Base-by-base conservation (phyloP, 2,888 invertebrate species). In the Gastrophysa polygoni region DNA sequence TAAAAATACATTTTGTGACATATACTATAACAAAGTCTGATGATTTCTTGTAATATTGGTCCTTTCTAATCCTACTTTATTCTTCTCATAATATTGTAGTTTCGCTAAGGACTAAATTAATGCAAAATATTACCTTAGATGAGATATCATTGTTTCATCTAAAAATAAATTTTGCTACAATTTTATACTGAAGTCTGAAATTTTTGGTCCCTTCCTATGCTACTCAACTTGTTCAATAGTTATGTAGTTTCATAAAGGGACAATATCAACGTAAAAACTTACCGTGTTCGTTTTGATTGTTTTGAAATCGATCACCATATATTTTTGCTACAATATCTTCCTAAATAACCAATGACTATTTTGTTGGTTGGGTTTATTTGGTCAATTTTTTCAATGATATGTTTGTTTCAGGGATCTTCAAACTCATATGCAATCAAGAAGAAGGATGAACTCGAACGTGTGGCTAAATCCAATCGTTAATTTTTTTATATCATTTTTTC, bases 391-490 rank as follows among this genome's bases (percentile, higher is more conserved):
- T 54, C 7, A 18, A 57, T 21, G 57, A 52, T 52, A 29, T 34
- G 6, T 79, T 65, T 58, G 20, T 69, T 70, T 10, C 64, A 91
- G 91, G 99, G 99, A 71, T 99, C 98, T 68, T 98, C 98, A 68
- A 99, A 99, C 87, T 98, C 98, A 38, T 98, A 99, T 80, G 99
- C 99, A 74, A 99, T 99, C 85, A 99, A 99, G 88, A 99, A 99
- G 89, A 99, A 99, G 86, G 99, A 99, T 83, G 99, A 99, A 87
- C 88, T 99, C 84, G 99, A 99, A 86, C 95, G 99, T 89, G 99
- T 99, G 76, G 99, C 99, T 81, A 99, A 99, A 86, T 98, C 98
- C 84, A 99, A 99, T 90, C 95, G 99, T 93, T 99, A 98, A 95
- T 81, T 75, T 72, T 73, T 64, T 69, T 71, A 49, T 67, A 59